Evolutionary conservation across 2,113 vertebrate species (phyloP).

Genomic region (Aphyosemion australe): DNA sequence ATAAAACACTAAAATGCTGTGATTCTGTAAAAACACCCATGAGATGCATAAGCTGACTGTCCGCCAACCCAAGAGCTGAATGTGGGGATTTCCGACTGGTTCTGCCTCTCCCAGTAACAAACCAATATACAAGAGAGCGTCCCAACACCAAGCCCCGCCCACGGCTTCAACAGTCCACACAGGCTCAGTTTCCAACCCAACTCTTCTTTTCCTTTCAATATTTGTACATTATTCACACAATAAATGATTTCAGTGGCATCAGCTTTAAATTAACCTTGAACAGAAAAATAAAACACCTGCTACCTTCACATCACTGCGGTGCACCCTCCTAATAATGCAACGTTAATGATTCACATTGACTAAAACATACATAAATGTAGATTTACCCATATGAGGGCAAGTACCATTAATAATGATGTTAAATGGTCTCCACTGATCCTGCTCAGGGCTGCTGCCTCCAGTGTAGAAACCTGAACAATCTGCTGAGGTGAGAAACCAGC

Average conservation of each 20-base stretch:
- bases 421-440: background rate
- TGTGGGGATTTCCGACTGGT: conserved; percentile 37
- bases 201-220: conserved; percentile 66
- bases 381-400: conserved; percentile 28
- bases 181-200: conserved; percentile 74
- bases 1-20: conserved; percentile 57
- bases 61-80: conserved; percentile 41
- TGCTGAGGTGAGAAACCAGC: conserved; percentile 10
- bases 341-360: conserved; percentile 54
- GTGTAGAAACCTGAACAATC: conserved; percentile 49
- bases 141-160: conserved; percentile 41
- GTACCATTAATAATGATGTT: conserved; percentile 66
- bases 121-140: conserved; percentile 73
- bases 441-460: conserved; percentile 25
- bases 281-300: conserved; percentile 70
- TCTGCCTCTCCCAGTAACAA: conserved; percentile 59
- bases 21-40: conserved; percentile 62
- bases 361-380: background rate
- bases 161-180: conserved; percentile 50
- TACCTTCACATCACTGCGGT: conserved; percentile 76
- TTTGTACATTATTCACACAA: conserved; percentile 84
- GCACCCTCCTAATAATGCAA: conserved; percentile 10
- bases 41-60: conserved; percentile 50
- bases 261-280: conserved; percentile 75
- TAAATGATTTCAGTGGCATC: conserved; percentile 78